Base-by-base conservation (phyloP, 2,888 invertebrate genomes). In the Drosophila fungiperda region DNA sequence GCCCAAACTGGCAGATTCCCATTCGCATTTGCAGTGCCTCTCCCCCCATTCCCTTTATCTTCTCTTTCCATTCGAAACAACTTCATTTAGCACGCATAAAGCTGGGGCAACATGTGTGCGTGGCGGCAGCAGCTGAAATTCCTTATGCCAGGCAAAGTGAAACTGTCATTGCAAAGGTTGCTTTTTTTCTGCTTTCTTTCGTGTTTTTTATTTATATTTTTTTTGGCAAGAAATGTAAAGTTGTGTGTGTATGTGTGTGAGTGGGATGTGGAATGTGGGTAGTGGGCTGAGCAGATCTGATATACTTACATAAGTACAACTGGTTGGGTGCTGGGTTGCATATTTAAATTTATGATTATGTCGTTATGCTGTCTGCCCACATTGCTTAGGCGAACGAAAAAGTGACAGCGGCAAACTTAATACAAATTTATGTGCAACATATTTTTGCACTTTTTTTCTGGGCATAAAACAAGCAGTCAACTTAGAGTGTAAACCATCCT, bases 301-400 rank as follows among this genome's bases (percentile, higher is more conserved):
- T 54, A 59, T 70, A 63, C 58, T 45, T 55, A 52, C 38, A 54
- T 55, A 55, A 66, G 62, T 61, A 58, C 49, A 54, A 55, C 40
- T 48, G 70, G 54, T 61, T 45, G 52, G 61, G 33, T 66, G 52
- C 45, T 69, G 88, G 88, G 87, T 73, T 83, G 84, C 85, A 87
- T 91, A 90, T 91, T 91, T 91, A 90, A 91, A 91, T 91, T 90
- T 91, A 91, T 91, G 91, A 90, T 91, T 91, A 86, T 91, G 90
- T 90, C 89, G 89, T 85, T 85, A 82, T 82, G 86, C 83, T 86
- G 87, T 87, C 89, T 82, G 87, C 87, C 80, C 85, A 69, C 85
- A 83, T 79, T 89, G 84, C 89, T 87, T 78, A 67, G 78, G 77
- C 74, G 81, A 78, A 74, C 71, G 74, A 80, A 85, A 85, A 85